A percentile compares a stretch with the other conserved stretches of the same genome.
Conservation (phyloP, 2,888 invertebrate species). For the Nemurella pictetii region DNA sequence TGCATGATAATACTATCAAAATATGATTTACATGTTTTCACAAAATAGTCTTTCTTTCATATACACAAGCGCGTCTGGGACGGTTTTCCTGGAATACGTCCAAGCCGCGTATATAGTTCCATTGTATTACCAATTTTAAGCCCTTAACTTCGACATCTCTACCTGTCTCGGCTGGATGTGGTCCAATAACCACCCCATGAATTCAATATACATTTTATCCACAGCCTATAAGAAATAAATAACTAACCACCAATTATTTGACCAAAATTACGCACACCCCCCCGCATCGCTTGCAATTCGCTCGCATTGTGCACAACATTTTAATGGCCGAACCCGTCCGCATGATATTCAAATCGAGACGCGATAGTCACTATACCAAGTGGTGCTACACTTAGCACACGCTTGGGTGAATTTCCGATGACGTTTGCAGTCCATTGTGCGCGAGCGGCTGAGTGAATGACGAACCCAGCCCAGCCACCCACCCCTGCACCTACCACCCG, state of each 20-base stretch:
- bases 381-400: constrained; percentile 5
- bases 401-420: neutral
- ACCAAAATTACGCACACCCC: neutral
- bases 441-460: constrained; percentile 6
- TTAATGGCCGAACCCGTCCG: constrained; percentile 4
- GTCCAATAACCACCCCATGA: neutral
- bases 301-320: neutral
- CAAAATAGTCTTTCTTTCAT: neutral
- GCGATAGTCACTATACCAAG: neutral
- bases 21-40: neutral
- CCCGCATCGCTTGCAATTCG: neutral
- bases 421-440: constrained; percentile 9
- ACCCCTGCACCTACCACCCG: no score
- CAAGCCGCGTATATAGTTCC: neutral
- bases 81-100: neutral
- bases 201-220: neutral
- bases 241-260: neutral
- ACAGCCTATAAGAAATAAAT: neutral
- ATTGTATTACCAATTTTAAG: neutral
- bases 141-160: neutral
- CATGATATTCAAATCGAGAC: neutral
- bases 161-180: neutral
- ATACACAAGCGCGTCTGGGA: neutral
- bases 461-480: neutral
- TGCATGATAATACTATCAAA: neutral